Evolutionary conservation across 2,797 vertebrate species (phyloP), one percentile per base, ranked within the genome.

Genomic region (Pachyuromys duprasi): DNA sequence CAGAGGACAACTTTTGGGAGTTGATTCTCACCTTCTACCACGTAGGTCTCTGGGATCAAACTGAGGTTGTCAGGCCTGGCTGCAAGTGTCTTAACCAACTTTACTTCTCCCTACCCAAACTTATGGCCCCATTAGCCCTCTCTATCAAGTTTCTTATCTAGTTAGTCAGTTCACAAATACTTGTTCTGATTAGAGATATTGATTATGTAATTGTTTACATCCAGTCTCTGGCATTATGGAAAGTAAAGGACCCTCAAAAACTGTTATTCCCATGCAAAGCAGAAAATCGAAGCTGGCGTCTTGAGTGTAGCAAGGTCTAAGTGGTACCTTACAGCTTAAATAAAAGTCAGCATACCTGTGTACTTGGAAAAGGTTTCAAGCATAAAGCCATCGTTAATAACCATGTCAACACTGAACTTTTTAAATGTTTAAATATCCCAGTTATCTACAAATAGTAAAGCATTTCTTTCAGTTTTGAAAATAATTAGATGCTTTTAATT

Each of bases 391-490:
- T 57, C 55, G 49, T 36, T 55, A 28, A 17, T 55, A 36, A n/a
- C 60, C 81, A 33, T 36, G 36, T 33, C 72, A 86, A 70, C 39
- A 84, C 8, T 72, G 74, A 93, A 88, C 57, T 94, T 97, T 80
- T 83, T 78, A 90, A 94, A 86, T 94, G 33, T 82, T 80, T 81
- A 96, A 95, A 86, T 93, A 83, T 70, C 93, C 78, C 28, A 81
- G 45, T 94, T 96, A 91, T 87, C 86, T 76, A 90, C 22, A 45
- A 94, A 75, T 93, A 95, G 82, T 92, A 95, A 97, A 94, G 93
- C 33, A 87, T 86, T 82, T 79, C 75, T 88, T 74, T 72, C 49
- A 91, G 45, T 87, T 96, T 36, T 65, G 57, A 92, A 96, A 95
- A 94, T 72, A 92, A 92, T 90, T 65, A 86, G 24, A 39, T 72